A percentile compares a stretch with the other conserved stretches of the same genome.
Conservation (phyloP, 2,113 vertebrate genomes). For the Lanius ludovicianus region DNA sequence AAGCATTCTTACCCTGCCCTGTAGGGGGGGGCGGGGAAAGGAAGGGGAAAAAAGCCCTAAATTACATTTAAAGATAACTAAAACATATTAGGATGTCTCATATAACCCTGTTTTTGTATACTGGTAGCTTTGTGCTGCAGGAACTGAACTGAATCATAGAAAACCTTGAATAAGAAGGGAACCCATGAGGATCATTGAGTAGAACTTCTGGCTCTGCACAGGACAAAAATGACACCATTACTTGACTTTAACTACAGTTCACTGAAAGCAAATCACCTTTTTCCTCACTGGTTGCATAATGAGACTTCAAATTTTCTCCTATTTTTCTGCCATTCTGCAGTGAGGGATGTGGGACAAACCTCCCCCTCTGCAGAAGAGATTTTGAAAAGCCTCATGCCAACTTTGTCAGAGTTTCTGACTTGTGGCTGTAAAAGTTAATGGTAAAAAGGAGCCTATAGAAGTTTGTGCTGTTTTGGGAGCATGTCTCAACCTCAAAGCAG, state of each 20-base stretch:
- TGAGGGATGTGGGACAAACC: neutral
- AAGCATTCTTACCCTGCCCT: neutral
- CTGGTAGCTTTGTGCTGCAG: neutral
- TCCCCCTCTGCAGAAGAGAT: neutral
- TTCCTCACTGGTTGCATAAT: neutral
- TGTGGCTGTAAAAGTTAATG: neutral
- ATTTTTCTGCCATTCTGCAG: neutral
- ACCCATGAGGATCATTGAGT: neutral
- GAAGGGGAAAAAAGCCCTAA: accelerated
- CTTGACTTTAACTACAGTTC: neutral
- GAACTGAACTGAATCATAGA: neutral
- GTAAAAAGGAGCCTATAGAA: neutral
- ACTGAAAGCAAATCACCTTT: neutral
- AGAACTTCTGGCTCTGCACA: neutral
- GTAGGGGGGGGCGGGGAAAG: accelerated
- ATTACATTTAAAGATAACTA: neutral
- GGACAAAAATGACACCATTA: neutral
- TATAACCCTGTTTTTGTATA: neutral
- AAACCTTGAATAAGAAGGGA: neutral
- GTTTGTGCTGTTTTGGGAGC: neutral
- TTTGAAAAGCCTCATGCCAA: neutral
- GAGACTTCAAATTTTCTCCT: neutral
- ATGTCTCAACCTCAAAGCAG: neutral
- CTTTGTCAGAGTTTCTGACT: neutral
- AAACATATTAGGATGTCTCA: neutral